phyloP scores from a whole-genome alignment of 1,140 invertebrate species.

The Nephotettix cincticeps region DNA sequence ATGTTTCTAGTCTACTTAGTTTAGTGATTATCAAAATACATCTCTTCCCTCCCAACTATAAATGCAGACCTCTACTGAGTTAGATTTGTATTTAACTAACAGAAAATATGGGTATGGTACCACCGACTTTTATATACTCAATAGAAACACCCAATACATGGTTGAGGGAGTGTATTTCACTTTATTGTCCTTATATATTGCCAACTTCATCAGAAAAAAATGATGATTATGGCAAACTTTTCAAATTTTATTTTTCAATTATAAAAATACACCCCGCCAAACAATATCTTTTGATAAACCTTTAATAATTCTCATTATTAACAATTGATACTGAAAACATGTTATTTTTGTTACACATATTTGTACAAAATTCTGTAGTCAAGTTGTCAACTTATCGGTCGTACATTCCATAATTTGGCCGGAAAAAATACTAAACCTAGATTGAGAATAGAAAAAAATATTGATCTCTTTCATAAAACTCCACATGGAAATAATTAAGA shows the following conservation, averaged over 20 bases:
- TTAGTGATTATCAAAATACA: slow-evolving; percentile 2
- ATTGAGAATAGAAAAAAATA: neutral
- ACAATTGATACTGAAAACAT: slow-evolving; percentile 1
- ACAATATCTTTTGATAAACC: neutral
- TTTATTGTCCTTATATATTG: neutral
- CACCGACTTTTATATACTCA: neutral
- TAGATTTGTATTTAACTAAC: neutral
- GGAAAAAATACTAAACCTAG: neutral
- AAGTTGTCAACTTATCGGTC: neutral
- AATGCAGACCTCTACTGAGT: too few relatives aligned
- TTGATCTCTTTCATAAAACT: neutral
- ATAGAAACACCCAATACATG: neutral
- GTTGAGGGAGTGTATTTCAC: neutral
- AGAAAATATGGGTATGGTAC: neutral
- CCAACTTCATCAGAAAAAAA: neutral
- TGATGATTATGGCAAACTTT: neutral
- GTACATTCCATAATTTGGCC: slow-evolving; percentile 8
- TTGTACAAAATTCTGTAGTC: slow-evolving; percentile 5
- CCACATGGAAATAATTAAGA: neutral
- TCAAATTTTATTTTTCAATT: neutral
- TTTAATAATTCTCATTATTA: neutral
- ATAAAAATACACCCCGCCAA: neutral
- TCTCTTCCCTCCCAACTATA: neutral
- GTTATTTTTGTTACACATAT: slow-evolving; percentile 7
- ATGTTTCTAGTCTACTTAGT: neutral